A percentile compares a stretch with the other conserved stretches of the same genome.
These are phyloP conservation scores for Clarias gariepinus DNA, from an alignment of 2,113 vertebrate species.

Conservation along the genomic window DNA sequence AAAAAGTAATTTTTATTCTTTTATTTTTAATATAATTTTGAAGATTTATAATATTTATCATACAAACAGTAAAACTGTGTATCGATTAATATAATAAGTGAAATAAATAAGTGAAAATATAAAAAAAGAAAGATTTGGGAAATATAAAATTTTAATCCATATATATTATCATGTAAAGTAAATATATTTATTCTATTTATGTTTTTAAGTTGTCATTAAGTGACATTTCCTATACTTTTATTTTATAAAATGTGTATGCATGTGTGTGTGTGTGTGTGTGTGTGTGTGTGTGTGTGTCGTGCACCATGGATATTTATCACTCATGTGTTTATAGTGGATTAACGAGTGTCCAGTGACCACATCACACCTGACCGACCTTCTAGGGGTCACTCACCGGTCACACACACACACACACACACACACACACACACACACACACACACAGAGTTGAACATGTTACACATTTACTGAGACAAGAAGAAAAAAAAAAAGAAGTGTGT, in stretches of 20 bases:
- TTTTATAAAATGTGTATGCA: background rate
- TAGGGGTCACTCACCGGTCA: conserved; percentile 22
- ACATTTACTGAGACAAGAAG: background rate
- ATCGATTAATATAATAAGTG: background rate
- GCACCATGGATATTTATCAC: background rate
- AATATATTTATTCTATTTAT: background rate
- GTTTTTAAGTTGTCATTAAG: background rate
- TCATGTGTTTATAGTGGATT: background rate
- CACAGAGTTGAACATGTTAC: background rate
- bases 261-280: background rate
- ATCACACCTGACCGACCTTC: background rate
- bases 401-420: conserved; percentile 23
- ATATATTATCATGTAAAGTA: background rate
- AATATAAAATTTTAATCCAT: background rate
- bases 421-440: background rate
- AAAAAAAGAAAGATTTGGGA: too few relatives aligned
- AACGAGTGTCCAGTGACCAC: background rate
- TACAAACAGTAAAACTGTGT: background rate
- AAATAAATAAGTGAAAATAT: background rate
- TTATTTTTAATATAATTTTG: background rate
- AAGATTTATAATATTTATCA: background rate
- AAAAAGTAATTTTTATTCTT: background rate
- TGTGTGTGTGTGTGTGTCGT: background rate
- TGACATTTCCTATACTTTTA: background rate
- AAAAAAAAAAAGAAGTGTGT: background rate